Percentiles rank a stretch among this genome's conserved stretches.
Evolutionary conservation across 2,113 vertebrate genomes (phyloP).

Genomic region (Callaeas wilsoni): DNA sequence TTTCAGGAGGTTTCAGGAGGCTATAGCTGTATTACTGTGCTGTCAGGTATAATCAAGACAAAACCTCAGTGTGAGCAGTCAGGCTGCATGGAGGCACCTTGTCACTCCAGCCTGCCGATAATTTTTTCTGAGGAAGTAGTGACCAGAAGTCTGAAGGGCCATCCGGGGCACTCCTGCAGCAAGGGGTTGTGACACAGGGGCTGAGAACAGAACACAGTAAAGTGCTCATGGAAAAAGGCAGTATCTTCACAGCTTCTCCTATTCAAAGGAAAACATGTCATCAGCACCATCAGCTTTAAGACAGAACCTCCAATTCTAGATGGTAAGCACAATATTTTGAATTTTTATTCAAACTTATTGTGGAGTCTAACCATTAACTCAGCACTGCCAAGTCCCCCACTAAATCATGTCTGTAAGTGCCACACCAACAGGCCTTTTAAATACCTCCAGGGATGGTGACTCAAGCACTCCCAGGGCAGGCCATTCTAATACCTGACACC

Average conservation of each 20-base stretch:
- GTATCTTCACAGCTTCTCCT: not conserved
- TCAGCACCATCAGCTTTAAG: not conserved
- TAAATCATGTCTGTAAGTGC: not conserved
- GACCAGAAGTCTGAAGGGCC: not conserved
- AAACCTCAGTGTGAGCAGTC: not conserved
- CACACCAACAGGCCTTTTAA: not conserved
- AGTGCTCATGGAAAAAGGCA: not conserved
- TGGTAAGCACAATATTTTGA: not conserved
- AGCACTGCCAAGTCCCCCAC: not conserved
- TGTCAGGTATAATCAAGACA: not conserved
- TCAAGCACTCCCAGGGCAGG: too few relatives aligned
- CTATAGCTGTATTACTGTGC: not conserved
- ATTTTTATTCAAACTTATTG: not conserved
- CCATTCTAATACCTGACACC: not conserved
- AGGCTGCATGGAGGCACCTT: not conserved
- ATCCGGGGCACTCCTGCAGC: not conserved
- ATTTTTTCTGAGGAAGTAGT: not conserved
- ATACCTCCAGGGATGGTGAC: not conserved
- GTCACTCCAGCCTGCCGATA: not conserved
- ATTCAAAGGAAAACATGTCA: not conserved
- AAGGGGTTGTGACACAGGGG: not conserved
- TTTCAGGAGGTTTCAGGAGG: not conserved
- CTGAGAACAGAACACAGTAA: not conserved
- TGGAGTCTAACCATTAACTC: not conserved
- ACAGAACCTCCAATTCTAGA: not conserved